Conservation (phyloP, 1,140 invertebrate genomes). For the Stegodyphus dumicola region DNA sequence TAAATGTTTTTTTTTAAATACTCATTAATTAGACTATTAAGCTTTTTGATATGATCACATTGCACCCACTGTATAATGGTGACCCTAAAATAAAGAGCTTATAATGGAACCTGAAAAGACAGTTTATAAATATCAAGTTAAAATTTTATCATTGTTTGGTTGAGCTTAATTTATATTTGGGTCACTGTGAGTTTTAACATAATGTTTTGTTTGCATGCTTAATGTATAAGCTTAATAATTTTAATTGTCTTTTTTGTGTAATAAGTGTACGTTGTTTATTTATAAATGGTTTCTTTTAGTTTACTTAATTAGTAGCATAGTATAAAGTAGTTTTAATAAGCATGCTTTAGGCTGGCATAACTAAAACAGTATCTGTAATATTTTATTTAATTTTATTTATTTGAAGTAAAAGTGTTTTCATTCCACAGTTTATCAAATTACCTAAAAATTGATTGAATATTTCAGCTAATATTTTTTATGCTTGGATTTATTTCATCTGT, state of each 20-base stretch:
- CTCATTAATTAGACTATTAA: background rate
- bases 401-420: too few relatives aligned
- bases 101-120: constrained; percentile 6
- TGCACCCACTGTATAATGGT: background rate
- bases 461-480: too few relatives aligned
- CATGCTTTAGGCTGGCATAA: too few relatives aligned
- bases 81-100: constrained; percentile 4
- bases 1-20: background rate
- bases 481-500: too few relatives aligned
- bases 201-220: background rate
- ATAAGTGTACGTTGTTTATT: too few relatives aligned
- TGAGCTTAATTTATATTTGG: background rate
- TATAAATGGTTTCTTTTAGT: too few relatives aligned
- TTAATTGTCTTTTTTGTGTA: background rate
- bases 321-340: too few relatives aligned
- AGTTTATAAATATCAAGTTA: background rate
- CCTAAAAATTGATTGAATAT: too few relatives aligned
- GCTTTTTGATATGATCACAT: background rate
- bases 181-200: background rate
- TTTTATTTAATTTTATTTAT: too few relatives aligned
- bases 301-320: too few relatives aligned
- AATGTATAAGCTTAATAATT: background rate
- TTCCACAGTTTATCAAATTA: too few relatives aligned
- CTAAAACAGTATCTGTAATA: too few relatives aligned
- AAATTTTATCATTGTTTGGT: background rate